Base-by-base conservation (phyloP, 1,140 invertebrate species). In the Dufourea novaeangliae region DNA sequence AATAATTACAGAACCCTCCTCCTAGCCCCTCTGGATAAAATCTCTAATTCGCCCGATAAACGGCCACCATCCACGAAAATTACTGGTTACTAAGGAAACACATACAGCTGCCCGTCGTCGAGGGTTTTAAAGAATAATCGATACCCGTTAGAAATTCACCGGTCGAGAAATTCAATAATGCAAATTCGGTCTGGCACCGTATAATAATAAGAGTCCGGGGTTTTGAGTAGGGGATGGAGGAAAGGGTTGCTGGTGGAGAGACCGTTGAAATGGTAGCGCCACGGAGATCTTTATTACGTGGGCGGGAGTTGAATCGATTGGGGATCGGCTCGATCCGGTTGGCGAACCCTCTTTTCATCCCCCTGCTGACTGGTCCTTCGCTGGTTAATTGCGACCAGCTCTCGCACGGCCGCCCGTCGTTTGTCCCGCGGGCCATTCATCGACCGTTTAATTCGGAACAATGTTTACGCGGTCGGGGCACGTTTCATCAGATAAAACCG, bases 401-500 rank as follows among this genome's bases (percentile, higher is more conserved):
- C 22, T 20, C 17, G 12, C 32, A 39, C 41, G 17, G 20, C 11
- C 39, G 25, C 3, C 6, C n/a, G 50, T 64, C 22, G 52, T 50
- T 76, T 46, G 37, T 50, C 39, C 56, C 37, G 5, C 7, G 17
- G 52, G 70, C 41, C 52, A 29, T 73, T 73, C 61, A 39, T 59
- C 39, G 32, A 37, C 10, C 62, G 41, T 74, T 79, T 67, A 74
- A 79, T 67, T 54, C 61, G 14, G 22, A 11, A 29, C 69, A 27
- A 52, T 57, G 50, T 73, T 78, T 67, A 73, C 59, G 37, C 46
- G 20, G 17, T 14, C 22, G 22, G 50, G 34, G 29, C 39, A n/a
- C 69, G 61, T 70, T 72, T 12, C 46, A 39, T 34, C 69, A 39
- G 44, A 59, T 59, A 52, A 67, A 64, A 79, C 61, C 25, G 62